Evolutionary conservation across 2,797 vertebrate species (phyloP).

Genomic region (Eulemur mongoz): DNA sequence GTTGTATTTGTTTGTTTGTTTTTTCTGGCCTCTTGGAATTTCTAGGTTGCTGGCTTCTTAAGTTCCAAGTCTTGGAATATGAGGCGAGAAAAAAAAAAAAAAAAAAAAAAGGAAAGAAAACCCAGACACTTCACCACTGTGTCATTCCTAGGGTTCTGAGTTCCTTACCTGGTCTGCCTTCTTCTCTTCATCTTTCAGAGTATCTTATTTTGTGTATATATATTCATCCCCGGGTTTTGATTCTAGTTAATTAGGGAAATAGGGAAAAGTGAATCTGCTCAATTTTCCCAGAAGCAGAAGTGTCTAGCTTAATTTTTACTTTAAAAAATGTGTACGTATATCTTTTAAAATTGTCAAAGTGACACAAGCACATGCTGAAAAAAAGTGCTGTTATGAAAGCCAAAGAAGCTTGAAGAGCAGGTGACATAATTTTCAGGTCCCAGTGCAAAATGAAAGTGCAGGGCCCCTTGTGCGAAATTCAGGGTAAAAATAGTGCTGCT

Average conservation of each 20-base stretch:
- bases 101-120: neutral
- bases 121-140: rapidly evolving
- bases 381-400: neutral
- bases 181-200: neutral
- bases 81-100: too few relatives aligned
- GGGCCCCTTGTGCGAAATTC: neutral
- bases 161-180: too few relatives aligned
- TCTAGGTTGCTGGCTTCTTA: neutral
- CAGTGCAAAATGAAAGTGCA: neutral
- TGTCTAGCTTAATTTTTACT: neutral
- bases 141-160: neutral
- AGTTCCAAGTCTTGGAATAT: neutral
- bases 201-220: neutral
- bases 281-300: neutral
- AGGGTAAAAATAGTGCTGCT: neutral
- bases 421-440: neutral
- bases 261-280: neutral
- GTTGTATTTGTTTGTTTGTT: too few relatives aligned
- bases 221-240: neutral
- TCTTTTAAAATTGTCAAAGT: neutral
- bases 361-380: neutral
- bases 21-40: neutral
- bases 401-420: neutral
- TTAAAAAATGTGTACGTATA: neutral
- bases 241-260: neutral